Percentiles rank a stretch among this genome's conserved stretches.
Conservation (phyloP, 2,888 invertebrate species). For the Cheilosia grossa region DNA sequence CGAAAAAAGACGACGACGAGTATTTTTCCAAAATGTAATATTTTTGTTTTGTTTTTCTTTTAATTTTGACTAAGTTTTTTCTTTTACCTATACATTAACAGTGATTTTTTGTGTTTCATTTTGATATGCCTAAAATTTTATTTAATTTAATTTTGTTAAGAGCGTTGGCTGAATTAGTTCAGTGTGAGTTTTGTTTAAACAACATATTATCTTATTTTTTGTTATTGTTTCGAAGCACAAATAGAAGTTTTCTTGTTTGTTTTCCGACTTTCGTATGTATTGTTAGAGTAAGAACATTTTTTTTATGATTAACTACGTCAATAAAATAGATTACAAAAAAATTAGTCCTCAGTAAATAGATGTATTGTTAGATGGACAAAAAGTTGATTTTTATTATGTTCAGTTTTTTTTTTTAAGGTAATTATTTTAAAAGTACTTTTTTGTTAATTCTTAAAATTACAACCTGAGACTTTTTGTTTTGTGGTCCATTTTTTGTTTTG, state of each 20-base stretch:
- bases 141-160: slow-evolving; percentile 60
- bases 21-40: slow-evolving; percentile 75
- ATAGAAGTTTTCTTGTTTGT: slow-evolving; percentile 53
- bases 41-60: slow-evolving; percentile 51
- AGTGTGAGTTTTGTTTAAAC: slow-evolving; percentile 56
- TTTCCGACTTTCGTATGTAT: slow-evolving; percentile 55
- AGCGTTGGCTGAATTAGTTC: slow-evolving; percentile 49
- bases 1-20: slow-evolving; percentile 79
- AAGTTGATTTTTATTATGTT: slow-evolving; percentile 30
- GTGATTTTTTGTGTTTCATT: slow-evolving; percentile 78
- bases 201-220: slow-evolving; percentile 39
- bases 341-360: slow-evolving; percentile 70
- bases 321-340: slow-evolving; percentile 66
- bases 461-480: slow-evolving; percentile 72
- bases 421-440: slow-evolving; percentile 51
- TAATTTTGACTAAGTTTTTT: slow-evolving; percentile 75
- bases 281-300: slow-evolving; percentile 59
- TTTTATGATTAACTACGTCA: slow-evolving; percentile 65
- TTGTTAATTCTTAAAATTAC: slow-evolving; percentile 71
- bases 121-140: slow-evolving; percentile 73
- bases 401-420: slow-evolving; percentile 33
- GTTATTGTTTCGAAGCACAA: slow-evolving; percentile 68
- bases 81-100: slow-evolving; percentile 78
- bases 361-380: slow-evolving; percentile 71
- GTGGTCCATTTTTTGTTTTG: slow-evolving; percentile 47